Evolutionary conservation across 2,888 invertebrate species (phyloP).

Genomic region (Lymantria monacha): DNA sequence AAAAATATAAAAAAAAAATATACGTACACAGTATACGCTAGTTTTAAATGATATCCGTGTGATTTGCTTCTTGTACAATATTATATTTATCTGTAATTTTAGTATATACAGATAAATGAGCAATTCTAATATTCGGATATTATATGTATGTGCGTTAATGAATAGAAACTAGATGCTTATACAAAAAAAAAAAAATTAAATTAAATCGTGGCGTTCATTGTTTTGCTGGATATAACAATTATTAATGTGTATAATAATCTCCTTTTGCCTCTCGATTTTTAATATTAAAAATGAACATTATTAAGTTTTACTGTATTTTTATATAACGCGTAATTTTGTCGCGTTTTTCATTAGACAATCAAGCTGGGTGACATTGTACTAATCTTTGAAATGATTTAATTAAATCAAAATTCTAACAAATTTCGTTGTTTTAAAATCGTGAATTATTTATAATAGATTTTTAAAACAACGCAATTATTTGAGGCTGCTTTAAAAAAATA

Average conservation of each 20-base stretch:
- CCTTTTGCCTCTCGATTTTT: constrained; percentile 49
- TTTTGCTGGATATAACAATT: constrained; percentile 39
- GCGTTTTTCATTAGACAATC: constrained; percentile 13
- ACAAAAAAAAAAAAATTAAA: constrained; percentile 51
- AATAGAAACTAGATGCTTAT: constrained; percentile 74
- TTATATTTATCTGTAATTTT: constrained; percentile 24
- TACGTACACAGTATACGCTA: constrained; percentile 81
- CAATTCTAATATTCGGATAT: constrained; percentile 40
- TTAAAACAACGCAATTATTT: neutral
- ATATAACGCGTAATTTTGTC: constrained; percentile 44
- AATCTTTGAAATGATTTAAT: neutral
- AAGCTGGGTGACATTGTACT: neutral
- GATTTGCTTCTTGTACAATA: constrained; percentile 38
- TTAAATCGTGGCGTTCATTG: constrained; percentile 55
- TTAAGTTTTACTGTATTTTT: constrained; percentile 69
- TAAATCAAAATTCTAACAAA: neutral
- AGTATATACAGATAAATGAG: constrained; percentile 28
- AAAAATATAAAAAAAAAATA: constrained; percentile 58
- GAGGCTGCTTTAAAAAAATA: neutral
- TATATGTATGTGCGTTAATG: constrained; percentile 68
- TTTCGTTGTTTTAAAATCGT: neutral
- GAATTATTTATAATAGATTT: neutral
- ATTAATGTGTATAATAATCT: constrained; percentile 39
- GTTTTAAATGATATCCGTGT: constrained; percentile 62
- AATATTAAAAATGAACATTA: constrained; percentile 46